phyloP scores from a whole-genome alignment of 2,888 invertebrate genomes.

The Tribolium freemani region DNA sequence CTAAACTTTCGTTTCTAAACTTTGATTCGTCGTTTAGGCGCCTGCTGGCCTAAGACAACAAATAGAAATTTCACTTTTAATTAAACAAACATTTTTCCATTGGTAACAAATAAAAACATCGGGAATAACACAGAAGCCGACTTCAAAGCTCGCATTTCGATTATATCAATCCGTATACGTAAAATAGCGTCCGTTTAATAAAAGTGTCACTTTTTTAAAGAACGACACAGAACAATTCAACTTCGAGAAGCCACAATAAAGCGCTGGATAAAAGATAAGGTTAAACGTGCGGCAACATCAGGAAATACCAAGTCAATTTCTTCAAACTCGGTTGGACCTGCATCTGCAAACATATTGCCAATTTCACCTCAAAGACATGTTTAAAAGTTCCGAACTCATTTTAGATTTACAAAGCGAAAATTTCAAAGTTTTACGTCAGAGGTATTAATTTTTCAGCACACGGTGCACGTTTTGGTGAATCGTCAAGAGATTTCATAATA shows the following conservation, averaged over 20 bases:
- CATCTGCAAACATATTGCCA: not conserved
- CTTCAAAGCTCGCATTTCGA: not conserved
- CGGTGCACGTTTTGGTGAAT: not conserved
- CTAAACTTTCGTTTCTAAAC: not conserved
- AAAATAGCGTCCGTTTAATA: not conserved
- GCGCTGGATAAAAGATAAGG: not conserved
- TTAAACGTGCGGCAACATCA: not conserved
- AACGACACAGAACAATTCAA: not conserved
- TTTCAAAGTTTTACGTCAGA: not conserved
- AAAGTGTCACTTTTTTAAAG: not conserved
- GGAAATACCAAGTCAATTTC: not conserved
- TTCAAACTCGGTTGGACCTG: not conserved
- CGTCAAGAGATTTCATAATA: not conserved
- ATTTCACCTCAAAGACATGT: too few species aligned
- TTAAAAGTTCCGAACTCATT: too few species aligned
- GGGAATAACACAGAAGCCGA: not conserved
- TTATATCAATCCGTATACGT: not conserved
- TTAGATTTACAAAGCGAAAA: not conserved
- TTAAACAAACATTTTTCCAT: not conserved
- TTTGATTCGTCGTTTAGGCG: not conserved
- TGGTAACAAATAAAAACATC: not conserved
- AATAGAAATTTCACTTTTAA: not conserved
- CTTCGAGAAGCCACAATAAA: not conserved
- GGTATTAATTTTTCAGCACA: not conserved
- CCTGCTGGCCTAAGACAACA: not conserved